phyloP scores from a whole-genome alignment of 2,797 vertebrate species.

The Scarus forsteni region DNA sequence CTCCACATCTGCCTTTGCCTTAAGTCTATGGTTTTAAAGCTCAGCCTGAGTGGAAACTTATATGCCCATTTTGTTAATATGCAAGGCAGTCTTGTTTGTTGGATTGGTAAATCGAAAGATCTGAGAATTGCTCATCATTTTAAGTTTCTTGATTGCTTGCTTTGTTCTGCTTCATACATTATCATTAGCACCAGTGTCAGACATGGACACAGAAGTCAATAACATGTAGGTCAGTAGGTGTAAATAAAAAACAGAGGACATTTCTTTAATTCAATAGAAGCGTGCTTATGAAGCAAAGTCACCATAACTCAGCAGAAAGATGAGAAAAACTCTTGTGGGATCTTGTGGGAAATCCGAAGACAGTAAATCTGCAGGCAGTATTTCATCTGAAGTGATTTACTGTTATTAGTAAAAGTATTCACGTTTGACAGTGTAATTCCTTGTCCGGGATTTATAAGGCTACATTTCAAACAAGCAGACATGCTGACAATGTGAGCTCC shows the following conservation, averaged over 20 bases:
- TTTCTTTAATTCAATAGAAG: conserved; percentile 1
- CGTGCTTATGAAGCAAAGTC: not conserved
- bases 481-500: conserved; percentile 21
- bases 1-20: too few relatives aligned
- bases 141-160: too few relatives aligned
- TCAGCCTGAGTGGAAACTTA: too few relatives aligned
- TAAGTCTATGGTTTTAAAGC: too few relatives aligned
- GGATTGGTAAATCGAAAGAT: too few relatives aligned
- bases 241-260: not conserved
- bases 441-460: conserved; percentile 21
- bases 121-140: too few relatives aligned
- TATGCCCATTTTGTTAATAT: too few relatives aligned
- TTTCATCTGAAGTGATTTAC: conserved; percentile 28
- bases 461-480: conserved; percentile 34
- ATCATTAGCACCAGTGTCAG: too few relatives aligned
- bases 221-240: too few relatives aligned
- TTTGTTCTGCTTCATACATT: too few relatives aligned
- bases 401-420: conserved; percentile 29
- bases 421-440: conserved; percentile 9
- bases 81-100: too few relatives aligned
- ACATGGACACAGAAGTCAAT: too few relatives aligned
- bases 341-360: not conserved
- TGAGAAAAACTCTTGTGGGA: conserved; percentile 1
- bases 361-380: conserved; percentile 18
- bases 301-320: conserved; percentile 3